These are phyloP conservation scores for Falco rusticolus DNA, from an alignment of 2,797 vertebrate genomes.

Conservation along the genomic window DNA sequence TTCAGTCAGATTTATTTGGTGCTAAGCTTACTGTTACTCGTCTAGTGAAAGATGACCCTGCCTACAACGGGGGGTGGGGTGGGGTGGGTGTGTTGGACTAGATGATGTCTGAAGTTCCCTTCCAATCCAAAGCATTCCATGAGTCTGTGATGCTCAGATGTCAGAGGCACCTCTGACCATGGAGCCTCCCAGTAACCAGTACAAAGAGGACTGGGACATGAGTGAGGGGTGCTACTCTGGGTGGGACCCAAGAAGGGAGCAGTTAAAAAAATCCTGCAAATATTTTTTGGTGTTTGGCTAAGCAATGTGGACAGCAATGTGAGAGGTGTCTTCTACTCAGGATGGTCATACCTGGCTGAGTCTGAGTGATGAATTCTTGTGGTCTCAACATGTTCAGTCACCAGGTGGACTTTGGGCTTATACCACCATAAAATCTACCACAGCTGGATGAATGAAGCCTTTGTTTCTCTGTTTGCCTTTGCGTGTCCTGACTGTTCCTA, in stretches of 20 bases:
- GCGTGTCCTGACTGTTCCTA: neutral
- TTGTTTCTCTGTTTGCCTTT: neutral
- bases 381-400: neutral
- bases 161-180: neutral
- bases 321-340: neutral
- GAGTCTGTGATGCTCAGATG: neutral
- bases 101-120: too few relatives aligned
- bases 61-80: too few relatives aligned
- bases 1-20: neutral
- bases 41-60: too few relatives aligned
- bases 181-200: neutral
- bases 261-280: neutral
- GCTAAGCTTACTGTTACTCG: too few relatives aligned
- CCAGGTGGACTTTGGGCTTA: neutral
- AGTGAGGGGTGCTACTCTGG: neutral
- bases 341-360: neutral
- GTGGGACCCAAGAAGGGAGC: neutral
- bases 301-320: neutral
- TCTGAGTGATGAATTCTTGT: neutral
- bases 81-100: too few relatives aligned
- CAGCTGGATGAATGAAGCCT: neutral
- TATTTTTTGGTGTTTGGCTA: neutral
- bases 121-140: too few relatives aligned
- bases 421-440: neutral
- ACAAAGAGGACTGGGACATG: neutral